Percentiles rank a stretch among this genome's conserved stretches.
phyloP scores from a whole-genome alignment of 2,888 invertebrate species.

The Cordilura impudica region DNA sequence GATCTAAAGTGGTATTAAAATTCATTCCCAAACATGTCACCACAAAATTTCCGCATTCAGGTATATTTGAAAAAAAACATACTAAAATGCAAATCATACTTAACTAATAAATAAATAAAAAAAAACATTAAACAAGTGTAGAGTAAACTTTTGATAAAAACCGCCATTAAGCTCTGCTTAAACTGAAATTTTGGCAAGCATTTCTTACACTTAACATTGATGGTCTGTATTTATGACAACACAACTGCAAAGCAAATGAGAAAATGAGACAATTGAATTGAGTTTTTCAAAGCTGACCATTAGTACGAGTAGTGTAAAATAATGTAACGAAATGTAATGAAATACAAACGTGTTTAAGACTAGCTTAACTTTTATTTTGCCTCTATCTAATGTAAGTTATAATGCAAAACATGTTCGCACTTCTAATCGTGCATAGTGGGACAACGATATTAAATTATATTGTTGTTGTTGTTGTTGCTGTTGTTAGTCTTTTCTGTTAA shows the following conservation, averaged over 20 bases:
- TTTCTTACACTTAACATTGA: constrained; percentile 38
- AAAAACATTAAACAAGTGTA: neutral
- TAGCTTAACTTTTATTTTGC: constrained; percentile 4
- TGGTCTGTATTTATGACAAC: neutral
- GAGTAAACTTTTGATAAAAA: neutral
- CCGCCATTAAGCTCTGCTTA: no score
- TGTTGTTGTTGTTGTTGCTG: no score
- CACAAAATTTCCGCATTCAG: constrained; percentile 34
- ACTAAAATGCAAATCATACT: constrained; percentile 13
- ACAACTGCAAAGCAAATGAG: neutral
- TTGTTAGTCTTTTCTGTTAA: neutral
- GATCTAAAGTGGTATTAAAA: no score
- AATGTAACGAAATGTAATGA: constrained; percentile 45
- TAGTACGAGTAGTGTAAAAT: constrained; percentile 45
- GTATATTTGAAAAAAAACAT: no score
- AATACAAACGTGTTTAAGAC: constrained; percentile 55
- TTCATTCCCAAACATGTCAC: neutral
- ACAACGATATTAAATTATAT: constrained; percentile 30
- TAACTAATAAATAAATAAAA: constrained; percentile 42
- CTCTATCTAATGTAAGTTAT: neutral
- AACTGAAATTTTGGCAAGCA: constrained; percentile 30
- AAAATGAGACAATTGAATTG: neutral
- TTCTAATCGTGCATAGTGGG: neutral
- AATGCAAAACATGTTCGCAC: constrained; percentile 39
- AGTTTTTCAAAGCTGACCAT: constrained; percentile 15